Base-by-base conservation (phyloP, 2,888 invertebrate species). In the Pycnomerus fuliginosus region DNA sequence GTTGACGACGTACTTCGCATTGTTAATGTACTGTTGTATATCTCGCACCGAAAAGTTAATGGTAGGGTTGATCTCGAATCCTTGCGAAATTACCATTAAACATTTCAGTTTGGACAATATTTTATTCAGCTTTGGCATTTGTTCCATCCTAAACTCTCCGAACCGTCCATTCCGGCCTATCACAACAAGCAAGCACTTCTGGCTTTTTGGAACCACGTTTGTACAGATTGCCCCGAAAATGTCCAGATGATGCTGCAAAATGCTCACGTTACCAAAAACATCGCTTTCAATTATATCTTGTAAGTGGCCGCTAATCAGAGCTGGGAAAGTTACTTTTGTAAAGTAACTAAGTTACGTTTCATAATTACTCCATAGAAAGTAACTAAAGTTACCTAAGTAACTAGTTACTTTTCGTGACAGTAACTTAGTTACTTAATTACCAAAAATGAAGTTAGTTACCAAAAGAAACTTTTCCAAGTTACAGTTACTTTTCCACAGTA, bases 201-300 rank as follows among this genome's bases (percentile, higher is more conserved):
- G 10, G 82, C 90, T 17, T 95, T 93, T 76, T 95, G 94, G 94
- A 90, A 94, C 76, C 90, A 92, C 54, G 92, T 90, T 16, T 90
- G 90, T 58, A 80, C 86, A 3, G 95, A 96, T 72, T 95, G 95
- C 69, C 88, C 91, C 0, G 95, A 95, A 74, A 95, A 95, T 71
- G 85, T 95, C 23, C 85, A 89, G 65, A 80, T 90, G 37, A 91
- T 94, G 58, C 81, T 93, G 42, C 84, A 87, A 65, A 93, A 93
- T 72, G 84, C 86, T 25, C 83, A 89, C 61, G 88, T 95, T 50
- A 89, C 87, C 30, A 92, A 94, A 72, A 93, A 96, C 71, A 93
- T 96, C 71, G 94, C 93, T 52, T 95, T 93, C 76, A 96, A 94
- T 73, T 95, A 95, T 67, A 95, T 95, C 71, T 76, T 95, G 93